Evolutionary conservation across 1,140 invertebrate genomes (phyloP).

Genomic region (Brachionus asplanchnoidis): DNA sequence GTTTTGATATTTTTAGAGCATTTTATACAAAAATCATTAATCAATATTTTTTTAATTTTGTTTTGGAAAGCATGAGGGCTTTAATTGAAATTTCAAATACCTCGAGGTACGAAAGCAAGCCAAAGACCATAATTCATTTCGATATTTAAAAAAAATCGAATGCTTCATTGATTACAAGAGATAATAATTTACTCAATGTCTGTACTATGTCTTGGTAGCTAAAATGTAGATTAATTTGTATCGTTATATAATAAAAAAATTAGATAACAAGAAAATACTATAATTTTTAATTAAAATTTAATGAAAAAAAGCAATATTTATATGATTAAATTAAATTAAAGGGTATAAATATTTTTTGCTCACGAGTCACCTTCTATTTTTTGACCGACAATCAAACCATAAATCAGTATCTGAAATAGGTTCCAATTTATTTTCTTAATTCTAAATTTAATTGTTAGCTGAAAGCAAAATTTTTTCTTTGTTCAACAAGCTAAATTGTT

Average conservation of each 20-base stretch:
- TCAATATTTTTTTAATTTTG: not conserved
- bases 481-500: not conserved
- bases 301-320: not conserved
- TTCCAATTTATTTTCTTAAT: not conserved
- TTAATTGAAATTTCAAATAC: not conserved
- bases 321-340: not conserved
- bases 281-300: not conserved
- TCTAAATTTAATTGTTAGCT: not conserved
- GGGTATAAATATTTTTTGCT: not conserved
- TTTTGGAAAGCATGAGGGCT: not conserved
- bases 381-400: not conserved
- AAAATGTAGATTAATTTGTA: not conserved
- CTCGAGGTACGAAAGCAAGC: not conserved
- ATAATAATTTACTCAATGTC: not conserved
- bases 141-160: not conserved
- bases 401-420: not conserved
- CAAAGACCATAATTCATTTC: not conserved
- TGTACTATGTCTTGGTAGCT: not conserved
- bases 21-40: not conserved
- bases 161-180: not conserved
- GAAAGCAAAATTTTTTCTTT: not conserved
- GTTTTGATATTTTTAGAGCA: not conserved
- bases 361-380: not conserved
- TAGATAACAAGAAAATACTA: not conserved
- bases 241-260: not conserved